A percentile compares a stretch with the other conserved stretches of the same genome.
Conservation (phyloP, 2,888 invertebrate species). For the Leistus spinibarbis region DNA sequence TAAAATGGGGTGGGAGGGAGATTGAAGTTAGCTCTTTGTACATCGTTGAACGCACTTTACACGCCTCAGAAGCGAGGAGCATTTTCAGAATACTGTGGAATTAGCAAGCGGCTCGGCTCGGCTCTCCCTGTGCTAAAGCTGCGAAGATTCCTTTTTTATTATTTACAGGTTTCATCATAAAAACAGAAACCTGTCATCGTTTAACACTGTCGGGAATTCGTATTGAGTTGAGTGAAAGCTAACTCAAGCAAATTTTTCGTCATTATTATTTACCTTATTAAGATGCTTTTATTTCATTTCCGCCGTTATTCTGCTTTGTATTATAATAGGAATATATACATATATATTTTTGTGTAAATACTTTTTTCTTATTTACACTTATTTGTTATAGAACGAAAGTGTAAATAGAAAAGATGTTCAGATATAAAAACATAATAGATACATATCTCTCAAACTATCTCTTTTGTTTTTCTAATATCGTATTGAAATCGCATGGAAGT, state of each 20-base stretch:
- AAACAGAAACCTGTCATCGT: not conserved
- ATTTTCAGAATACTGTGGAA: not conserved
- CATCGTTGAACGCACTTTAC: not conserved
- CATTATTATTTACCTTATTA: not conserved
- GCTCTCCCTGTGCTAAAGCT: not conserved
- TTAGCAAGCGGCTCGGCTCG: not conserved
- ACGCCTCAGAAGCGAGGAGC: not conserved
- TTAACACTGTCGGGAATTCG: not conserved
- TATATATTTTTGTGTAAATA: not conserved
- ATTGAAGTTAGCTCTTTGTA: constrained; percentile 7
- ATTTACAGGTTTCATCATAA: not conserved
- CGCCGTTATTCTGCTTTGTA: not conserved
- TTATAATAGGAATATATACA: not conserved
- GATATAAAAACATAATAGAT: no score
- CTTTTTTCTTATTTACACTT: no score
- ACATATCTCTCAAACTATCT: no score
- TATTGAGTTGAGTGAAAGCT: not conserved
- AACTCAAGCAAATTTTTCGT: not conserved
- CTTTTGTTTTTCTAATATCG: no score
- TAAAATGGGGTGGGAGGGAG: not conserved
- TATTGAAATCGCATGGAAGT: no score
- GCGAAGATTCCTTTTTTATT: no score
- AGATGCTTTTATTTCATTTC: not conserved
- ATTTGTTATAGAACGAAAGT: no score
- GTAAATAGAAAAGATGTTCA: no score